Conservation (phyloP, 2,113 vertebrate species). For the Chaetodon trifascialis region DNA sequence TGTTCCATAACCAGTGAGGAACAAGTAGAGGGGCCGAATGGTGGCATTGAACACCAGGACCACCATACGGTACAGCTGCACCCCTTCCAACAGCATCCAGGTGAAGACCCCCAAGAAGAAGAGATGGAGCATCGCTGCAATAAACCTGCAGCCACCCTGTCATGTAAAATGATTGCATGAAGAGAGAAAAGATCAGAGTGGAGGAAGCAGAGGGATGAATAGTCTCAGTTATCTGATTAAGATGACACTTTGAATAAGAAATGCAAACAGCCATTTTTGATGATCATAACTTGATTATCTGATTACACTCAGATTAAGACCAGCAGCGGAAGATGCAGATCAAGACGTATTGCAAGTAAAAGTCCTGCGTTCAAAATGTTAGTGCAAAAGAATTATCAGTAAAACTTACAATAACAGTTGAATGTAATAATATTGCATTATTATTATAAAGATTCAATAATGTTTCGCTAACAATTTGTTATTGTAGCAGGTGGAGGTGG, state of each 20-base stretch:
- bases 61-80: constrained; percentile 92
- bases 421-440: not conserved
- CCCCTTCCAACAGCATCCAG: constrained; percentile 92
- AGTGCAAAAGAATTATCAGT: not conserved
- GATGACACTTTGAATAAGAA: not conserved
- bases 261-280: not conserved
- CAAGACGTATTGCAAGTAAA: not conserved
- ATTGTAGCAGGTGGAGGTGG: too few relatives aligned
- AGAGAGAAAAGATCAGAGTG: not conserved
- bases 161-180: not conserved
- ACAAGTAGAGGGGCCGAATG: constrained; percentile 82
- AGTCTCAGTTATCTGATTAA: not conserved
- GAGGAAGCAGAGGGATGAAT: not conserved
- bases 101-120: constrained; percentile 89
- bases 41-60: constrained; percentile 89
- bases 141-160: constrained; percentile 85
- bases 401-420: not conserved
- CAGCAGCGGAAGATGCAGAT: not conserved
- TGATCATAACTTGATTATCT: not conserved
- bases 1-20: constrained; percentile 83
- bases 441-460: too few relatives aligned
- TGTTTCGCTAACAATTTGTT: too few relatives aligned
- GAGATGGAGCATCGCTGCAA: constrained; percentile 88
- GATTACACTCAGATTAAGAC: not conserved
- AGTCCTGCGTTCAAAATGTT: not conserved